Evolutionary conservation across 2,797 vertebrate genomes (phyloP).

Genomic region (Sebastes variabilis): DNA sequence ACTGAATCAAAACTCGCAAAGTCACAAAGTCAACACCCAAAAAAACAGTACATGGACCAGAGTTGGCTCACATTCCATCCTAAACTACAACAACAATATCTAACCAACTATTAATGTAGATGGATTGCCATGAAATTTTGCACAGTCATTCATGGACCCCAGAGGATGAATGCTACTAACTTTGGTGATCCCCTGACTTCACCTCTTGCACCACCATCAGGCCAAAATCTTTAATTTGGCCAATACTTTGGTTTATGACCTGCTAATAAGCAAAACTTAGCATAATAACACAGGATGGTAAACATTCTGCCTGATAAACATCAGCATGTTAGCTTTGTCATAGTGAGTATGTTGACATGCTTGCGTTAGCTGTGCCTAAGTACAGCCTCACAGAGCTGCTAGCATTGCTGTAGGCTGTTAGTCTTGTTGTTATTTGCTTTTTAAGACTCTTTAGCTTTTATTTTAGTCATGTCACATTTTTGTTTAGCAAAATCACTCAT

Average conservation of each 20-base stretch:
- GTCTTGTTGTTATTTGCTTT: neutral
- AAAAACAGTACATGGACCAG: neutral
- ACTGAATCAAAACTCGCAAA: neutral
- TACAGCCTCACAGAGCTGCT: too few relatives aligned
- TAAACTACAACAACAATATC: neutral
- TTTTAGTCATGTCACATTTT: neutral
- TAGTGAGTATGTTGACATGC: neutral
- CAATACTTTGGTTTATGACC: too few relatives aligned
- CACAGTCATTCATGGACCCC: neutral
- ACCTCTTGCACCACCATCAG: too few relatives aligned
- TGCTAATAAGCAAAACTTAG: neutral
- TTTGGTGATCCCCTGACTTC: too few relatives aligned
- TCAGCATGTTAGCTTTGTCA: neutral
- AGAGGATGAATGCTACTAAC: neutral
- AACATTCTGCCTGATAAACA: neutral
- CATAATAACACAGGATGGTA: neutral
- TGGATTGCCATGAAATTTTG: neutral
- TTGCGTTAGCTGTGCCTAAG: neutral
- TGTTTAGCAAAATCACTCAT: neutral
- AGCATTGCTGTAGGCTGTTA: neutral
- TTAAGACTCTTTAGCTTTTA: neutral
- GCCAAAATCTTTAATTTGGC: too few relatives aligned
- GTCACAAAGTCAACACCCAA: neutral
- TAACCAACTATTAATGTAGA: neutral
- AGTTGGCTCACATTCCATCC: neutral